Conservation (phyloP, 2,113 vertebrate genomes). For the Miniopterus natalensis region DNA sequence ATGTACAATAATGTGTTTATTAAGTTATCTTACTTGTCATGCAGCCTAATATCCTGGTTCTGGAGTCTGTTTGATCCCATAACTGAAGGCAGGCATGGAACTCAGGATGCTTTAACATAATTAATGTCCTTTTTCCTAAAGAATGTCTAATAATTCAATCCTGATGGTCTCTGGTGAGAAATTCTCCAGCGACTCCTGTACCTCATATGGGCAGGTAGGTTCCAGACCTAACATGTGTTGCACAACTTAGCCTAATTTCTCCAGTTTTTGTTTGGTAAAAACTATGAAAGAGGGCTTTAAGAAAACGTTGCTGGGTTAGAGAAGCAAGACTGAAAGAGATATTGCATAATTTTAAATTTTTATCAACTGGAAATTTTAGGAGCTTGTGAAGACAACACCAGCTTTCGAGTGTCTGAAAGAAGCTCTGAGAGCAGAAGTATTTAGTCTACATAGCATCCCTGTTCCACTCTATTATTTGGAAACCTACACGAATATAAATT, state of each 20-base stretch:
- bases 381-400: background rate
- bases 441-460: background rate
- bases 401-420: background rate
- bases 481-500: background rate
- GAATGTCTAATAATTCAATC: background rate
- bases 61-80: background rate
- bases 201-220: background rate
- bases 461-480: background rate
- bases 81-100: background rate
- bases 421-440: background rate
- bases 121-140: background rate
- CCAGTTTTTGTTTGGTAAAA: background rate
- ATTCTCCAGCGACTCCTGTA: background rate
- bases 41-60: too few relatives aligned
- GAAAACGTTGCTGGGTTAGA: background rate
- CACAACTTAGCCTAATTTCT: background rate
- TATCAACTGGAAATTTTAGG: background rate
- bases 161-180: background rate
- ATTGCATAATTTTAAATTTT: background rate
- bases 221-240: background rate
- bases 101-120: background rate
- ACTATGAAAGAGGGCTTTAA: background rate
- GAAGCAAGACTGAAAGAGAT: constrained; percentile 32
- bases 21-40: background rate
- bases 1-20: background rate